A percentile compares a stretch with the other conserved stretches of the same genome.
Conservation (phyloP, 2,888 invertebrate genomes). For the Margaritifera margaritifera region DNA sequence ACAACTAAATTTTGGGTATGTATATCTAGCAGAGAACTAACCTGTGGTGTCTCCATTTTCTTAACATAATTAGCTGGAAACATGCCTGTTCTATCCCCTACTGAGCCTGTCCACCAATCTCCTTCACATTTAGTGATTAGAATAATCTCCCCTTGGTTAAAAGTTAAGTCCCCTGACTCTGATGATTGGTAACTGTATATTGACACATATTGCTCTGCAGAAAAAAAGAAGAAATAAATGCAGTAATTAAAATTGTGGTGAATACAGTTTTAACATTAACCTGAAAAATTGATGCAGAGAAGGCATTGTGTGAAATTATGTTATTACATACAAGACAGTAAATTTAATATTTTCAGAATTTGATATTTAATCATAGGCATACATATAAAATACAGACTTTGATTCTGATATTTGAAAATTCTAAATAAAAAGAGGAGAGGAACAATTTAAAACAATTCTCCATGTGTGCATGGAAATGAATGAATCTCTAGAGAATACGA, state of each 20-base stretch:
- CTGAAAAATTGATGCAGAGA: too few species aligned
- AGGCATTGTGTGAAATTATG: too few species aligned
- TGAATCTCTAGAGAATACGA: too few species aligned
- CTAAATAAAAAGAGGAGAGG: too few species aligned
- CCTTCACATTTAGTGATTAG: conserved; percentile 91
- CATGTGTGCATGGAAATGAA: too few species aligned
- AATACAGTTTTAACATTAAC: background rate
- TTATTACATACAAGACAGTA: too few species aligned
- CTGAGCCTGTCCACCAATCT: conserved; percentile 98
- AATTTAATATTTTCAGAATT: too few species aligned
- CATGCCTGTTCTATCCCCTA: conserved; percentile 88
- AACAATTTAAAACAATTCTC: too few species aligned
- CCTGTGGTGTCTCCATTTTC: conserved; percentile 61
- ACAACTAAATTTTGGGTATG: too few species aligned
- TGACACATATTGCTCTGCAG: conserved; percentile 64
- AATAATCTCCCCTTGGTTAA: conserved; percentile 89
- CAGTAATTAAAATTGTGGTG: background rate
- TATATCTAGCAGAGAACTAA: conserved; percentile 19
- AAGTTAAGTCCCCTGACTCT: conserved; percentile 92
- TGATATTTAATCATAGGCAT: too few species aligned
- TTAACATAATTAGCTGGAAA: conserved; percentile 97
- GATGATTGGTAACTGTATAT: conserved; percentile 65
- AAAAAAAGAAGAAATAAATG: conserved; percentile 3
- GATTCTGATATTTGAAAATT: too few species aligned
- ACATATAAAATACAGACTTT: too few species aligned